Base-by-base conservation (phyloP, 2,888 invertebrate genomes). In the Formica aserva region DNA sequence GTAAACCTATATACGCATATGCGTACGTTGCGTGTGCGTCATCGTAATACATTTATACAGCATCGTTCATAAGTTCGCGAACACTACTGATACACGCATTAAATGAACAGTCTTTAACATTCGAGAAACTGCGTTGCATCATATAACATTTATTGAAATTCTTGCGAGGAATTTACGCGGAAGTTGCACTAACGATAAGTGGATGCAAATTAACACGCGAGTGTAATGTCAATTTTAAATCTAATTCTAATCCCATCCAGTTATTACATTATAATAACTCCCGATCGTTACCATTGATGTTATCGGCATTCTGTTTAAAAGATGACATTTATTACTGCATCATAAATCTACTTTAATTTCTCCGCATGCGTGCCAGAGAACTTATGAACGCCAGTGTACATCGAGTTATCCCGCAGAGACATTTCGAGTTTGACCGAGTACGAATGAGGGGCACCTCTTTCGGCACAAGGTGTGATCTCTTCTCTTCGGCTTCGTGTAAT, bases 321-420 rank as follows among this genome's bases (percentile, higher is more conserved):
- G 29, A 29, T 26, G 52, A 15, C 41, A 6, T 35, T 32, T 26
- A 41, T 6, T 55, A 66, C 45, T 57, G 29, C 3, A 18, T 22
- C 45, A 35, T 60, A 32, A 71, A 71, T 62, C 72, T 32, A n/a
- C 67, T 26, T 41, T 45, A 55, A 82, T 82, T 71, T 41, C 35
- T 26, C 29, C 62, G 84, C 55, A 22, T 26, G 45, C 38, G 48
- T 18, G 48, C 13, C 11, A 45, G 66, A 32, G 65, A 75, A 66
- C 63, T 41, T 66, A 18, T 18, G 71, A 48, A 57, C 35, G 48
- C 5, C 67, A 72, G 82, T 72, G 72, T 82, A 45, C 76, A 57
- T 22, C 63, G 18, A 57, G 74, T 85, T 85, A 76, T 85, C 69
- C 72, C 75, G 78, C 78, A 32, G 62, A 83, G 85, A 77, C 85